Evolutionary conservation across 2,888 invertebrate genomes (phyloP).

Genomic region (Drosophila histrio): DNA sequence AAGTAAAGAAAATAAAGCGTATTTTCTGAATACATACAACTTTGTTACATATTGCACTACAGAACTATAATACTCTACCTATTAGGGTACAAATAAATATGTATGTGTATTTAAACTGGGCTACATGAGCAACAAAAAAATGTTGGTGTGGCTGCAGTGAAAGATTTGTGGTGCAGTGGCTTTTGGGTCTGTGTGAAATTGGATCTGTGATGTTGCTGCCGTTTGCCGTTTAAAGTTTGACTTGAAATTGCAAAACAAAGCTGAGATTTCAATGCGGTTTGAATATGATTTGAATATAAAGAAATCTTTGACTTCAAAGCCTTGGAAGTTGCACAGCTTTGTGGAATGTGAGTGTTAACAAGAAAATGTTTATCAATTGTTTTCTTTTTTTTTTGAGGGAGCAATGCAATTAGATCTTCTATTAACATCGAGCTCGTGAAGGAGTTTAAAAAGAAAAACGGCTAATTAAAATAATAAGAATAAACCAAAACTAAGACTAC

Average conservation of each 20-base stretch:
- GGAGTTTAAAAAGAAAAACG: neutral
- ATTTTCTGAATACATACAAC: no score
- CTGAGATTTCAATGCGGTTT: slow-evolving; percentile 68
- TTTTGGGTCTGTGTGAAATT: slow-evolving; percentile 58
- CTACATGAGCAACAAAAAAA: slow-evolving; percentile 22
- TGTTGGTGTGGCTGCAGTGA: slow-evolving; percentile 52
- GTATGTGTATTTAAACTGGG: slow-evolving; percentile 4
- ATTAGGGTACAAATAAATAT: slow-evolving; percentile 23
- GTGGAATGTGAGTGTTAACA: slow-evolving; percentile 27
- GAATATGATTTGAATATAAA: slow-evolving; percentile 55
- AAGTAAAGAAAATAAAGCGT: no score
- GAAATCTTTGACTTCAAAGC: slow-evolving; percentile 48
- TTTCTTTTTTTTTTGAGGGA: neutral
- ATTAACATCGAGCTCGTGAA: neutral
- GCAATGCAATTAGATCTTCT: slow-evolving; percentile 7
- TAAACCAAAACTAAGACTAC: no score
- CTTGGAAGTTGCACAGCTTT: neutral
- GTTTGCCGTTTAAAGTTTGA: slow-evolving; percentile 53
- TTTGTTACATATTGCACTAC: neutral
- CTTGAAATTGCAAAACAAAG: slow-evolving; percentile 52
- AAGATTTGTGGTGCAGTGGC: slow-evolving; percentile 69
- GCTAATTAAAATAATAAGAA: neutral
- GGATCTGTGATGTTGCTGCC: slow-evolving; percentile 48
- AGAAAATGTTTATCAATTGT: neutral
- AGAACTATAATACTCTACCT: neutral